Evolutionary conservation across 1,140 invertebrate genomes (phyloP), one percentile per base, ranked within the genome.

Genomic region (Lysiphlebus fabarum): DNA sequence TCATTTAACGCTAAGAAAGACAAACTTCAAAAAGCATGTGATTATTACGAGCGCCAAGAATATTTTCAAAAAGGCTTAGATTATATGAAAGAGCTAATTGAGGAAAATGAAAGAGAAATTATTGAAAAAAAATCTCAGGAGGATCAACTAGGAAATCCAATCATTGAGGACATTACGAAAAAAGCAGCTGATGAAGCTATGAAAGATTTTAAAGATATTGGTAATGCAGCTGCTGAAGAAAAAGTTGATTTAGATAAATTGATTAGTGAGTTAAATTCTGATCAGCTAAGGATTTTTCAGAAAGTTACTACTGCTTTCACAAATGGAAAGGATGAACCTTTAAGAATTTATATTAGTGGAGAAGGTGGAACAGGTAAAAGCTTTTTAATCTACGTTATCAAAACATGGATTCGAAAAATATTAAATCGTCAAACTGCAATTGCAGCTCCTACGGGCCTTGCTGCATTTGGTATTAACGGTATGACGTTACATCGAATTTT

Each of bases 21-120:
- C 2, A 1, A 62, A 14, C 12, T 72, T 33, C 6, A 10, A 36
- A 8, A 62, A 53, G 63, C 65, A 41, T 17, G 65, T 5, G 41
- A 65, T 44, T 69, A 71, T 67, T 66, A 68, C 53, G 64, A 70
- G 56, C 42, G 47, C 55, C 36, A 64, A 41, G 26, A 44, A 9
- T 56, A 65, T 57, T 63, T 65, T 7, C 47, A 68, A 62, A 11
- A 62, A 43, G 61, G 48, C 7, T 42, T 69, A 33, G 59, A 67
- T 12, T 42, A 36, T 53, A 62, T 63, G 9, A 62, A 57, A 48
- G 33, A 68, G 33, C 9, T 62, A 12, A 12, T 69, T 40, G 33
- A 63, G 67, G 61, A 58, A 37, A 14, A 58, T 61, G 42, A 62
- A 4, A 42, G 62, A 56, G 8, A 62, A 33, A 42, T 37, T 54